These are phyloP conservation scores for Sarcophaga caerulescens DNA, from an alignment of 2,888 invertebrate species.

Conservation along the genomic window DNA sequence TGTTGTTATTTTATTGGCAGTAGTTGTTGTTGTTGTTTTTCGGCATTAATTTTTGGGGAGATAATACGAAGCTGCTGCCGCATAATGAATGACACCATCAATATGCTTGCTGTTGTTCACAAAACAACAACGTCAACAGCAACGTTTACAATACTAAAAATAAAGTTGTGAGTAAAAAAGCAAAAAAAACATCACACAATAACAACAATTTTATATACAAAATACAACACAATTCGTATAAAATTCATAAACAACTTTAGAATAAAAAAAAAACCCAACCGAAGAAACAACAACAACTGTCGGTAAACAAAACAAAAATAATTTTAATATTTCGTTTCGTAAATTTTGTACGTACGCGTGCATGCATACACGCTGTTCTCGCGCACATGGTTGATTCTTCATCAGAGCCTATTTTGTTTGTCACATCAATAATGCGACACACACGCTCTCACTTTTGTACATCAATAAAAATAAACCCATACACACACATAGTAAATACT, in stretches of 20 bases:
- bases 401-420: constrained; percentile 13
- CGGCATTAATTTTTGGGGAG: constrained; percentile 42
- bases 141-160: constrained; percentile 8
- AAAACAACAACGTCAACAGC: constrained; percentile 23
- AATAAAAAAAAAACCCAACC: too few species aligned
- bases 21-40: constrained; percentile 20
- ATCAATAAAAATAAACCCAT: constrained; percentile 5
- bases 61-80: constrained; percentile 43
- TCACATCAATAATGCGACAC: constrained; percentile 28
- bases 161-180: neutral
- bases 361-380: constrained; percentile 23
- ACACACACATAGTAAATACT: neutral
- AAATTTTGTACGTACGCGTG: constrained; percentile 52
- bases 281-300: neutral
- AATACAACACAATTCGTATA: constrained; percentile 12
- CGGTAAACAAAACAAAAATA: constrained; percentile 25
- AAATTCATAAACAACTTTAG: constrained; percentile 8
- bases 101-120: constrained; percentile 10
- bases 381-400: constrained; percentile 52
- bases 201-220: constrained; percentile 15
- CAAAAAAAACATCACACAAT: constrained; percentile 10
- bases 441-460: neutral
- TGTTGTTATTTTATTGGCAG: constrained; percentile 1
- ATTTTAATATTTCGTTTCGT: constrained; percentile 53
- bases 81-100: neutral